Evolutionary conservation across 2,113 vertebrate genomes (phyloP), one percentile per base, ranked within the genome.

Genomic region (Eudyptes chrysolophus): DNA sequence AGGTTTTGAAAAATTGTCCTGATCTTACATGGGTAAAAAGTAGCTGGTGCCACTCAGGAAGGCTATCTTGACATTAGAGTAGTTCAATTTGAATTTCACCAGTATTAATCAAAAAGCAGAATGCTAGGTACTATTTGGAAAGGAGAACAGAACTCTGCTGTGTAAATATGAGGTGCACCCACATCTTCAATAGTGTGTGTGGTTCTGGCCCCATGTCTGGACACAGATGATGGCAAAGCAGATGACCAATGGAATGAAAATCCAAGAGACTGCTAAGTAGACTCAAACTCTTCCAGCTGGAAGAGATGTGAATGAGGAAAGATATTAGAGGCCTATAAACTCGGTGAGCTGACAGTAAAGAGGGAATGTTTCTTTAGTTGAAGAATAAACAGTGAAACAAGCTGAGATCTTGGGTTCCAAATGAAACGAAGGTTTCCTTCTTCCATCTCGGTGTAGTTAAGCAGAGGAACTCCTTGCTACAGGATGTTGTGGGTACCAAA

Each of bases 261-360:
- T 6, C 7, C 8, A 20, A 40, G 55, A 62, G 25, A 4, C 0
- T 0, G 20, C 36, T 30, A 27, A 70, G 61, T n/a, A 51, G 14
- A 30, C 32, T 62, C 49, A 16, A 3, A 51, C 27, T 75, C 20
- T 51, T 76, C 12, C 64, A 57, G 36, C 36, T 46, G 6, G 8
- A 80, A 76, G 55, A 69, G 6, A 7, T 40, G 18, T n/a, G 32
- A 86, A 40, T 34, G 27, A 68, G 40, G 48, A 44, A 30, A 51
- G 38, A 30, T 24, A 26, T 8, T 69, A 22, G 49, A 75, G 49
- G 32, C 32, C 16, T 51, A 5, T 40, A 20, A 89, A 40, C 44
- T 64, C 42, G 8, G 44, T 1, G 1, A 62, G 42, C 36, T 85
- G 49, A 26, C 34, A n/a, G 12, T 75, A 21, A 69, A 30, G 34